Percentiles rank a stretch among this genome's conserved stretches.
phyloP scores from a whole-genome alignment of 1,140 invertebrate genomes.

The Sogatella furcifera region DNA sequence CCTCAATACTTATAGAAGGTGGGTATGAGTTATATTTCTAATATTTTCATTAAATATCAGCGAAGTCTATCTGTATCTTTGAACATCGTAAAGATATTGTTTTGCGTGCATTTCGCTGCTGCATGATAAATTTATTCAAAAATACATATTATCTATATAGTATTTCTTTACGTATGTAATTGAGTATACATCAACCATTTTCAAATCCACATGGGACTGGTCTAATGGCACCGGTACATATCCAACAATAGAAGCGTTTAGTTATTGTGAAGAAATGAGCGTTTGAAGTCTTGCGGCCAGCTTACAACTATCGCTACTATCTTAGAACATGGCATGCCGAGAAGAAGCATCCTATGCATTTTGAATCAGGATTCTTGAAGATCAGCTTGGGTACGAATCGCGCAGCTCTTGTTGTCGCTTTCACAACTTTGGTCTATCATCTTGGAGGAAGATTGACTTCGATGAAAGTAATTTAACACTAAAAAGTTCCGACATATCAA shows the following conservation, averaged over 20 bases:
- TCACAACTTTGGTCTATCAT: slow-evolving; percentile 50
- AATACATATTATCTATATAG: no score
- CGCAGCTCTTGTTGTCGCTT: slow-evolving; percentile 43
- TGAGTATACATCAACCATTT: no score
- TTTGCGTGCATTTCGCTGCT: no score
- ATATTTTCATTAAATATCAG: no score
- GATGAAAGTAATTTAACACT: slow-evolving; percentile 31
- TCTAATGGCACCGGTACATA: slow-evolving; percentile 40
- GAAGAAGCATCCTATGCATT: slow-evolving; percentile 45
- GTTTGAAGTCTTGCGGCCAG: slow-evolving; percentile 48
- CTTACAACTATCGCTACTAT: slow-evolving; percentile 44
- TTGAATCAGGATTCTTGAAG: slow-evolving; percentile 47
- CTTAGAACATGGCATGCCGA: slow-evolving; percentile 41
- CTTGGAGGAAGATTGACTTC: slow-evolving; percentile 43
- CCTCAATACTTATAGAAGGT: background rate
- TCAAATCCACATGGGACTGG: slow-evolving; percentile 47
- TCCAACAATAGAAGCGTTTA: slow-evolving; percentile 47
- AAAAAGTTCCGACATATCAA: slow-evolving; percentile 35
- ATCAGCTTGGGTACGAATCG: slow-evolving; percentile 44
- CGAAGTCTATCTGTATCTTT: no score
- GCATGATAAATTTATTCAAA: no score
- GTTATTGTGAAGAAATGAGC: slow-evolving; percentile 48
- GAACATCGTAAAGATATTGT: no score
- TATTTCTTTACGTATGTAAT: no score
- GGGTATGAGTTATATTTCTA: no score